Conservation (phyloP, 2,888 invertebrate species). For the Drosophila borealis region DNA sequence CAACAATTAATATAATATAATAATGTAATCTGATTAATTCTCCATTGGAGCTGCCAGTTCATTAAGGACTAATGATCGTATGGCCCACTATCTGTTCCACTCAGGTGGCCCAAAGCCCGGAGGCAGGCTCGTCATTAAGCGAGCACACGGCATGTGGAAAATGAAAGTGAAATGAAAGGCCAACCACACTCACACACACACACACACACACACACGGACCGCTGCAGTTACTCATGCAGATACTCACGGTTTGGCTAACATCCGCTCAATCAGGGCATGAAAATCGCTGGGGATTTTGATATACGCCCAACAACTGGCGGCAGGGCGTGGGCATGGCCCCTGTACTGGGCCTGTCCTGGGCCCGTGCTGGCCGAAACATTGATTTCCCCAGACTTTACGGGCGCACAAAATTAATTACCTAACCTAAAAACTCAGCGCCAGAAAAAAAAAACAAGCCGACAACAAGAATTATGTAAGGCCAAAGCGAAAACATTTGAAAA, state of each 20-base stretch:
- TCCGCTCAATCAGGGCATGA: constrained; percentile 63
- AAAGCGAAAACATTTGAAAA: constrained; percentile 44
- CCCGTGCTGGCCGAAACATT: constrained; percentile 58
- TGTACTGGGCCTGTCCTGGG: constrained; percentile 9
- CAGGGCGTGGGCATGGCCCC: background rate
- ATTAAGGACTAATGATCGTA: constrained; percentile 68
- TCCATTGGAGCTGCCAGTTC: constrained; percentile 32
- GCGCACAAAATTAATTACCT: constrained; percentile 77
- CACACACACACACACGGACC: constrained; percentile 12
- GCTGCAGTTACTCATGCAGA: constrained; percentile 34
- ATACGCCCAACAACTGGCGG: constrained; percentile 16
- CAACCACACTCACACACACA: constrained; percentile 21
- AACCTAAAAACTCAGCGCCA: constrained; percentile 69
- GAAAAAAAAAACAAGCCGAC: constrained; percentile 23
- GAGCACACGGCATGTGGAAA: constrained; percentile 67
- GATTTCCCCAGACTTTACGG: constrained; percentile 78
- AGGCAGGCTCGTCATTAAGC: constrained; percentile 62
- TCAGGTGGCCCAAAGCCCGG: constrained; percentile 46
- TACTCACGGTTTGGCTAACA: constrained; percentile 28
- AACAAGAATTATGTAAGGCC: constrained; percentile 53
- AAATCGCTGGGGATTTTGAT: constrained; percentile 59
- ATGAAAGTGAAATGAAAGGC: constrained; percentile 56
- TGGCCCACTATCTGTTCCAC: constrained; percentile 20
- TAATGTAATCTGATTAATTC: background rate
- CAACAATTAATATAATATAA: background rate